Conservation (phyloP, 2,113 vertebrate species). For the Menura novaehollandiae region DNA sequence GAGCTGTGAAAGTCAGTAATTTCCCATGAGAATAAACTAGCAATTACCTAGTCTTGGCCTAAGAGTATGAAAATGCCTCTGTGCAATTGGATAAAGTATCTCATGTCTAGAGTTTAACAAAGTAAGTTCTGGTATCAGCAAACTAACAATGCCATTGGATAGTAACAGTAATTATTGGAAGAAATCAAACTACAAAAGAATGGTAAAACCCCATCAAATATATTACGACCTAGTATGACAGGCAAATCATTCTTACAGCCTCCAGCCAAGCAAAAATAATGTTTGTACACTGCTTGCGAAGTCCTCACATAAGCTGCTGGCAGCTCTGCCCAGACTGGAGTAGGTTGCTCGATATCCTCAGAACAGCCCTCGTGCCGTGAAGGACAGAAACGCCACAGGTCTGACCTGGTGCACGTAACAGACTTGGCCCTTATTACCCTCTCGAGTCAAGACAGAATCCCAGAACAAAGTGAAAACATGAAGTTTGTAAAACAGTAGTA, state of each 20-base stretch:
- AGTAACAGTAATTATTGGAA: neutral
- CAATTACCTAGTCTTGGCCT: neutral
- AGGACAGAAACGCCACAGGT: neutral
- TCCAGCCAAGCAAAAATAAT: neutral
- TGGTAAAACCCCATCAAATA: neutral
- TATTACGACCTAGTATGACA: neutral
- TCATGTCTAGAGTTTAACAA: neutral
- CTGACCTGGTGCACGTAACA: neutral
- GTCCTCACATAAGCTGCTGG: neutral
- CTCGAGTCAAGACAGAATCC: neutral
- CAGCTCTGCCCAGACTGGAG: neutral
- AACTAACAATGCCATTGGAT: neutral
- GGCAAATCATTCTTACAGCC: neutral
- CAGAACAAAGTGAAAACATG: neutral
- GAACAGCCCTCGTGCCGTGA: neutral
- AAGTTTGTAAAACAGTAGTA: neutral
- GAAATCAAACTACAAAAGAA: neutral
- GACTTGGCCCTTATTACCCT: neutral
- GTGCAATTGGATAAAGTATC: neutral
- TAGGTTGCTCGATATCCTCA: rapidly evolving
- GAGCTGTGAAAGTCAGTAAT: neutral
- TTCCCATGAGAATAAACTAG: neutral
- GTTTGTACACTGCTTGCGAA: neutral
- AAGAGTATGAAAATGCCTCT: neutral
- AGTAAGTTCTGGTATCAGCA: neutral